These are phyloP conservation scores for Adrianichthys oophorus DNA, from an alignment of 2,797 vertebrate genomes.

Conservation along the genomic window DNA sequence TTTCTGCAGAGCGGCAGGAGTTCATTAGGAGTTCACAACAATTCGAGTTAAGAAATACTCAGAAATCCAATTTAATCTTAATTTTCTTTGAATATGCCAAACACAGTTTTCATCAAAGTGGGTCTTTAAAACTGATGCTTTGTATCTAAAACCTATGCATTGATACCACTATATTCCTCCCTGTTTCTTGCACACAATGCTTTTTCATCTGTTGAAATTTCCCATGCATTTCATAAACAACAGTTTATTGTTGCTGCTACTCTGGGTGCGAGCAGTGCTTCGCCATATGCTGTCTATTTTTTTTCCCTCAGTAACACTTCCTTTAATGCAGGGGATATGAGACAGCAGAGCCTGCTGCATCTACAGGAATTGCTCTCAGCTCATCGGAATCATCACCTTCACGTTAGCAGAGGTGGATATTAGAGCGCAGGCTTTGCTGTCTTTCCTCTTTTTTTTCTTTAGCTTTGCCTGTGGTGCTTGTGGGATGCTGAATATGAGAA, in stretches of 20 bases:
- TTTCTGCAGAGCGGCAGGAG: too few relatives aligned
- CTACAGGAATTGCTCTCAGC: constrained; percentile 25
- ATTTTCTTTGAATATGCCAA: too few relatives aligned
- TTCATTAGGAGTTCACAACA: too few relatives aligned
- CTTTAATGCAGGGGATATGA: constrained; percentile 12
- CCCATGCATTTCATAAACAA: constrained; percentile 37
- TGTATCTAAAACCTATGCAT: neutral
- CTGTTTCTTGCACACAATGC: constrained; percentile 38
- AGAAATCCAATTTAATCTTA: too few relatives aligned
- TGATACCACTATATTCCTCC: constrained; percentile 21
- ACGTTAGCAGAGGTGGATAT: constrained; percentile 32
- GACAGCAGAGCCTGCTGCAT: constrained; percentile 21
- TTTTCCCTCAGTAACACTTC: constrained; percentile 47
- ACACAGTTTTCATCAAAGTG: too few relatives aligned
- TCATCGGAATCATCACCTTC: constrained; percentile 43
- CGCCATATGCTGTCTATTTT: constrained; percentile 59
- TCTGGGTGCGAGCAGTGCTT: constrained; percentile 43
- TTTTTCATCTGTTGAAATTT: constrained; percentile 42
- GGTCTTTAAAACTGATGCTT: too few relatives aligned
- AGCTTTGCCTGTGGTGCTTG: constrained; percentile 32
- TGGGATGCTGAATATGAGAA: constrained; percentile 47
- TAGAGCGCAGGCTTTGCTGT: constrained; percentile 45
- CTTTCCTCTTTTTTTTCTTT: constrained; percentile 33
- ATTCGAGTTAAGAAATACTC: too few relatives aligned
- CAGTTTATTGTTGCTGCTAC: constrained; percentile 59